Base-by-base conservation (phyloP, 2,888 invertebrate species). In the Thereva unica region DNA sequence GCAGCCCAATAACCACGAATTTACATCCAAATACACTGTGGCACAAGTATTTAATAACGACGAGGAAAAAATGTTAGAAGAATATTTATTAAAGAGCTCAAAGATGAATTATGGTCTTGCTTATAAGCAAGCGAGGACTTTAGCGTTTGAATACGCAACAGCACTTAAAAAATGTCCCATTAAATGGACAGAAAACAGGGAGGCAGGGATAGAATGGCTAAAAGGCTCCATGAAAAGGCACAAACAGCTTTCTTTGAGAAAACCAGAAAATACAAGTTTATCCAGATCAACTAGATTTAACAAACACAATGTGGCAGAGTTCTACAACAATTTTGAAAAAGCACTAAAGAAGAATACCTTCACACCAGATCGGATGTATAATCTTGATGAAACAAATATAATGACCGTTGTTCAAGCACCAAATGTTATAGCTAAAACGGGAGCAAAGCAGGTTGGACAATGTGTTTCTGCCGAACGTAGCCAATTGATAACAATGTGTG, bases 401-500 rank as follows among this genome's bases (percentile, higher is more conserved):
- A 67, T 66, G 34, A 73, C 70, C 41, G 71, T 71, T 12, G 67
- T 68, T 5, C 67, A 71, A 66, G 65, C 70, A 34, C 63, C 66
- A 12, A 71, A 71, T 45, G 67, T 72, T 38, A 69, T 72, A 65
- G 70, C 69, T 41, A 23, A 59, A 44, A 70, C 64, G 50, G 70
- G 71, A 12, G 49, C 45, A 59, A 70, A 73, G 68, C 71, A 72
- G 49, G 72, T 75, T 47, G 73, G 73, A 41, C 69, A 72, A 66
- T 67, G 69, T 53, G 71, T 72, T 38, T 75, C 73, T 54, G 73
- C 71, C 41, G 74, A 76, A 69, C 67, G 71, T 69, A 71, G 73
- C 45, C 69, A 71, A 45, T 50, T 74, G n/a, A 69, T 74, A 9
- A 73, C 73, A 52, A 66, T 73, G 40, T 67, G 69, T 57, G 54